Evolutionary conservation across 2,797 vertebrate genomes (phyloP).

Genomic region (Melanogrammus aeglefinus): DNA sequence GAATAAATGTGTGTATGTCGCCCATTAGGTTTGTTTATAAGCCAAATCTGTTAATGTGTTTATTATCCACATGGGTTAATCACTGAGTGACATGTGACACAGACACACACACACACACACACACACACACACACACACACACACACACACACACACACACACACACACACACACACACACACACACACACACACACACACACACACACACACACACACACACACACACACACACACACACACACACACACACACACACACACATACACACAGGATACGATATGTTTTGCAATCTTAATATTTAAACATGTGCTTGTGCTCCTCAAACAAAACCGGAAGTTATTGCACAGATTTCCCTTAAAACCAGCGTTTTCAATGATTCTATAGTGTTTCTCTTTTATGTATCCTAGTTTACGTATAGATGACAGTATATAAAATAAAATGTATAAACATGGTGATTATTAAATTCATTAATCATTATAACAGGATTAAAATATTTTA

Average conservation of each 20-base stretch:
- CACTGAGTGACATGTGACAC: conserved; percentile 36
- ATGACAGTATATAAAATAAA: neutral
- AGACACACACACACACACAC: neutral
- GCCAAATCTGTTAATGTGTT: conserved; percentile 43
- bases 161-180: conserved; percentile 9
- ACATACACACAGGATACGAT: neutral
- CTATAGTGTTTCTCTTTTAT: neutral
- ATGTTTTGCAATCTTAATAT: neutral
- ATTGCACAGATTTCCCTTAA: neutral
- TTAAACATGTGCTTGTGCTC: neutral
- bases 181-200: neutral
- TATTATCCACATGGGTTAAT: conserved; percentile 28
- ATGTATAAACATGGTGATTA: neutral
- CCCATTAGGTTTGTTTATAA: conserved; percentile 58
- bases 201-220: conserved; percentile 6
- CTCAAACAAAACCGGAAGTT: neutral
- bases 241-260: conserved; percentile 11
- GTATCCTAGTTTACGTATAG: neutral
- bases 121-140: conserved; percentile 11
- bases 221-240: conserved; percentile 11
- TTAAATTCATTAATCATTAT: neutral
- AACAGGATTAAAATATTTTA: neutral
- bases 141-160: conserved; percentile 10
- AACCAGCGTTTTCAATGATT: neutral
- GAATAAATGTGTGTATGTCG: conserved; percentile 57